Evolutionary conservation across 2,113 vertebrate genomes (phyloP), one percentile per base, ranked within the genome.

Genomic region (Ranitomeya imitator): DNA sequence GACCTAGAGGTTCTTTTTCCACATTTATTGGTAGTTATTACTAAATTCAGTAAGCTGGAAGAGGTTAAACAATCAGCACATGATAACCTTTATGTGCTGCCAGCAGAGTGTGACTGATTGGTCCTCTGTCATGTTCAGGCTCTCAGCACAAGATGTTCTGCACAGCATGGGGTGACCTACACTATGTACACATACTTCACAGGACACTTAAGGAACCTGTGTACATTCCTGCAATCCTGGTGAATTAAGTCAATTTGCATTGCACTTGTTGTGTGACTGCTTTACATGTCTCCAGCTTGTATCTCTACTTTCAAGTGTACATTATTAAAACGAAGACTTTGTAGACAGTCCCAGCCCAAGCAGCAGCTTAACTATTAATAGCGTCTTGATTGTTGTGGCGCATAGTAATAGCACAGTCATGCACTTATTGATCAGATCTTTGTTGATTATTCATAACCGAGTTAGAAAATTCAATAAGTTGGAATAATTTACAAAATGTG

Each of bases 121-220:
- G n/a, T 77, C 16, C 63, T 54, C 51, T 59, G 77, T 87, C 63
- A 86, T 55, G 51, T 23, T 14, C 87, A 71, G 51, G 14, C 19
- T 11, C 31, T 21, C 59, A 65, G 87, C n/a, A 88, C 87, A 78
- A 69, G 61, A n/a, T 67, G 82, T 85, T 69, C 71, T 8, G 52
- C 73, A 16, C 87, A 16, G 81, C 81, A 65, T 89, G 81, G 81
- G 87, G 87, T 71, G 60, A 84, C 63, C 82, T 31, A 12, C 45
- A 76, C 73, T 76, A 16, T 84, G 82, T 84, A 54, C 82, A 71
- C 82, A 83, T 69, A 71, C 15, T 71, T 83, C 61, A 63, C 69
- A 63, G 54, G 0, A 84, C 21, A 26, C 45, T 26, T 23, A 52
- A 69, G 19, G 12, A 67, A 67, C 37, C 21, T 51, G 63, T 69